These are phyloP conservation scores for Astropecten irregularis DNA, from an alignment of 53 echinoderm and acorn worm genomes.

Conservation along the genomic window DNA sequence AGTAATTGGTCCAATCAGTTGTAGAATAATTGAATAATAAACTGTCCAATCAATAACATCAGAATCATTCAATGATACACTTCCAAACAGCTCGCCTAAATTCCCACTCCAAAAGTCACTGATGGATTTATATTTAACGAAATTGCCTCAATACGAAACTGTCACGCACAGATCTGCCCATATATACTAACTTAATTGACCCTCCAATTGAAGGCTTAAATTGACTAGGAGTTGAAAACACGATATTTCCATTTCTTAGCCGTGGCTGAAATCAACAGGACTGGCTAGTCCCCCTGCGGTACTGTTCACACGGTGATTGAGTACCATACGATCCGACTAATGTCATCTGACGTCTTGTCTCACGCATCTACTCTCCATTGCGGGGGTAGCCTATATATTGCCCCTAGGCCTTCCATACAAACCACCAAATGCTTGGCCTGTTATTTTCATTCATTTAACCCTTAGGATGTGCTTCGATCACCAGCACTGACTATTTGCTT, in stretches of 20 bases:
- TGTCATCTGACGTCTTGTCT: constrained; percentile 21
- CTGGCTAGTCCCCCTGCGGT: neutral
- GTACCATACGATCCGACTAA: constrained; percentile 26
- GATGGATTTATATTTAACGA: neutral
- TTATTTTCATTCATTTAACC: constrained; percentile 3
- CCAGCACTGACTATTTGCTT: neutral
- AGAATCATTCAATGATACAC: no score
- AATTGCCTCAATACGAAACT: neutral
- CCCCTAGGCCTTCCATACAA: neutral
- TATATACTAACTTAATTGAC: no score
- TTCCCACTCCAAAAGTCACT: no score
- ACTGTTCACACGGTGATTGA: constrained; percentile 22
- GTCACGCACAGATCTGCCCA: neutral
- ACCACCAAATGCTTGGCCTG: neutral
- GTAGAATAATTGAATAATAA: no score
- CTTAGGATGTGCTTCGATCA: constrained; percentile 5
- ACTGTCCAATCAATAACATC: no score
- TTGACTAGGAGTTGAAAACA: neutral
- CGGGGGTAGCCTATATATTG: neutral
- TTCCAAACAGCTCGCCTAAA: no score
- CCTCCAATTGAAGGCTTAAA: no score
- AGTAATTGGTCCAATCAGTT: no score
- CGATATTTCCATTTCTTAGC: constrained; percentile 39
- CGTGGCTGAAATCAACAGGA: constrained; percentile 3
- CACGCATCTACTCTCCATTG: neutral